Conservation (phyloP, 2,797 vertebrate genomes). For the Enteromius treurensis region DNA sequence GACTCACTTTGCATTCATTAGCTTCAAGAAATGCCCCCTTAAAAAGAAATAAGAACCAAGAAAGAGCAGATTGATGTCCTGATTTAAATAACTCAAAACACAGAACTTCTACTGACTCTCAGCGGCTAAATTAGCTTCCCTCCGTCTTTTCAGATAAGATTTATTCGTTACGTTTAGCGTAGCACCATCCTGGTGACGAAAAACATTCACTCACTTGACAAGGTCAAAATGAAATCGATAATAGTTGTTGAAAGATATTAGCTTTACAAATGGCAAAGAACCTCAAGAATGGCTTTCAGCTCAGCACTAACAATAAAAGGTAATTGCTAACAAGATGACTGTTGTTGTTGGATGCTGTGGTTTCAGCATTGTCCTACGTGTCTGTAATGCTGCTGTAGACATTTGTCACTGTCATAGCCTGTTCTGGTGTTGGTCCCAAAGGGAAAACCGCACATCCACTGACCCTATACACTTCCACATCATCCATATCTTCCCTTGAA, state of each 20-base stretch:
- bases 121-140: neutral
- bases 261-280: slow-evolving; percentile 14
- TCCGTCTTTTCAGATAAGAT: neutral
- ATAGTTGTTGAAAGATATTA: slow-evolving; percentile 8
- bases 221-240: slow-evolving; percentile 21
- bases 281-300: slow-evolving; percentile 11
- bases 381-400: slow-evolving; percentile 55
- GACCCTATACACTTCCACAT: slow-evolving; percentile 52
- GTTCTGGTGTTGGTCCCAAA: slow-evolving; percentile 47
- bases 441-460: slow-evolving; percentile 39
- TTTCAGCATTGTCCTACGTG: slow-evolving; percentile 44
- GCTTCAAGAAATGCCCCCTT: slow-evolving; percentile 22
- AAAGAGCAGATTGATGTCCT: slow-evolving; percentile 44
- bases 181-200: neutral
- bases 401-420: slow-evolving; percentile 57
- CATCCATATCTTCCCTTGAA: neutral
- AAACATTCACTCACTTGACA: slow-evolving; percentile 3
- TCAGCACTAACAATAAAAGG: slow-evolving; percentile 23
- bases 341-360: slow-evolving; percentile 32
- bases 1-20: slow-evolving; percentile 67
- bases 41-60: slow-evolving; percentile 30
- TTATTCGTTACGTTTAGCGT: neutral
- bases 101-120: neutral
- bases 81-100: slow-evolving; percentile 17
- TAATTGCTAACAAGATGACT: slow-evolving; percentile 22